Percentiles rank a stretch among this genome's conserved stretches.
Conservation (phyloP, 2,888 invertebrate species). For the Idaea dimidiata region DNA sequence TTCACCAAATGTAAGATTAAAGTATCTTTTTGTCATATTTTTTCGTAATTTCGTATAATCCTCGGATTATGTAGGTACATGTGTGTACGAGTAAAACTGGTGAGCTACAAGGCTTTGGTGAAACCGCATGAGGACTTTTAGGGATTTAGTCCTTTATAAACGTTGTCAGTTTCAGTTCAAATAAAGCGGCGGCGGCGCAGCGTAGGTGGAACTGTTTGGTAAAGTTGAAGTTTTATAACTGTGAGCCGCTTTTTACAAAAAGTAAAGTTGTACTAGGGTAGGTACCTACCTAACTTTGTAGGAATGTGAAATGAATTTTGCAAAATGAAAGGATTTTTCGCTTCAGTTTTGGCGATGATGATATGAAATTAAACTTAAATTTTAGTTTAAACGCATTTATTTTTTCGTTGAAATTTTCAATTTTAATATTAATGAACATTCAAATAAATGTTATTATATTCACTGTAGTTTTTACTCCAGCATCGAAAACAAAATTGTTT, state of each 20-base stretch:
- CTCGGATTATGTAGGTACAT: constrained; percentile 55
- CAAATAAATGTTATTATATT: too few relatives aligned
- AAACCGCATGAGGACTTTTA: constrained; percentile 61
- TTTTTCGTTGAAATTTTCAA: too few relatives aligned
- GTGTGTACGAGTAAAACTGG: constrained; percentile 50
- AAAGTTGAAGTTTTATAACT: constrained; percentile 21
- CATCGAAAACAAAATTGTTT: too few relatives aligned
- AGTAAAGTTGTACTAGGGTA: neutral
- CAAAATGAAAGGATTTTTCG: too few relatives aligned
- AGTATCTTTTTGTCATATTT: constrained; percentile 38
- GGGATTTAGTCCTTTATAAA: constrained; percentile 54
- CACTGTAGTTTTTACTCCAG: too few relatives aligned
- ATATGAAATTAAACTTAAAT: too few relatives aligned
- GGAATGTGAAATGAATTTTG: neutral
- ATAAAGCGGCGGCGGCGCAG: constrained; percentile 25
- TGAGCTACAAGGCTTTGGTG: constrained; percentile 56
- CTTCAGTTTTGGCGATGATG: too few relatives aligned
- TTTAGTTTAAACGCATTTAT: too few relatives aligned
- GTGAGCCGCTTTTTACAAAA: constrained; percentile 4
- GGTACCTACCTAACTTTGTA: neutral
- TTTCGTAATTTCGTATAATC: constrained; percentile 50
- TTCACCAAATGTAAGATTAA: constrained; percentile 22
- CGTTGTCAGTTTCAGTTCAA: constrained; percentile 38
- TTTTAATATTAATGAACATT: too few relatives aligned
- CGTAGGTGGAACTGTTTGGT: constrained; percentile 10